Base-by-base conservation (phyloP, 2,797 vertebrate species). In the Pseudomugil tenellus region DNA sequence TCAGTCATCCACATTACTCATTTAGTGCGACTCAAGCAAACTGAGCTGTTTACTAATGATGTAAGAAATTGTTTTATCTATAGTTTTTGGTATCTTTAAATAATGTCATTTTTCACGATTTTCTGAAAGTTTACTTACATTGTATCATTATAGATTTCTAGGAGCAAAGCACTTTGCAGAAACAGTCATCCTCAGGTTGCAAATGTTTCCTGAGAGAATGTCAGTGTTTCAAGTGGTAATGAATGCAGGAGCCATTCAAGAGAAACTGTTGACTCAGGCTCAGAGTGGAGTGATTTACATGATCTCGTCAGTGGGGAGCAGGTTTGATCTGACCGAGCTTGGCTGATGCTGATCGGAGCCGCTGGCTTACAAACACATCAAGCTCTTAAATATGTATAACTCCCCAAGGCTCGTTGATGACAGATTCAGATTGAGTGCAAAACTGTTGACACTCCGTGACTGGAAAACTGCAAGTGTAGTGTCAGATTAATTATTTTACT, bases 211-310 rank as follows among this genome's bases (percentile, higher is more conserved):
- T 11, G 0, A 9, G 60, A 79, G 41, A 28, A 74, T 1, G 21
- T 9, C 8, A 31, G 51, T 46, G 29, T 19, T 60, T 67, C 19
- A 16, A 68, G n/a, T 62, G 29, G 57, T 67, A 71, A 46, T 2
- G 32, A 49, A 70, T 58, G 25, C 17, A 1, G 52, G 39, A 67
- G 63, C 58, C 35, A 25, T 57, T 5, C 0, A 2, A 52, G 59
- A 43, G 2, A 73, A 81, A 76, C 32, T 74, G 72, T 43, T 73
- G 79, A 85, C 63, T 79, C 70, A 31, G 79, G 84, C 63, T 79
- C 70, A 31, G 67, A 4, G 62, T 34, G 26, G 31, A 49, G 54
- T 60, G 72, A 74, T 78, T 82, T 66, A 70, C 65, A 67, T 39
- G 17, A 34, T 32, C n/a, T 0, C 48, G 60, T 70, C 37, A 31